phyloP scores from a whole-genome alignment of 2,113 vertebrate genomes.

The Gallinago media region DNA sequence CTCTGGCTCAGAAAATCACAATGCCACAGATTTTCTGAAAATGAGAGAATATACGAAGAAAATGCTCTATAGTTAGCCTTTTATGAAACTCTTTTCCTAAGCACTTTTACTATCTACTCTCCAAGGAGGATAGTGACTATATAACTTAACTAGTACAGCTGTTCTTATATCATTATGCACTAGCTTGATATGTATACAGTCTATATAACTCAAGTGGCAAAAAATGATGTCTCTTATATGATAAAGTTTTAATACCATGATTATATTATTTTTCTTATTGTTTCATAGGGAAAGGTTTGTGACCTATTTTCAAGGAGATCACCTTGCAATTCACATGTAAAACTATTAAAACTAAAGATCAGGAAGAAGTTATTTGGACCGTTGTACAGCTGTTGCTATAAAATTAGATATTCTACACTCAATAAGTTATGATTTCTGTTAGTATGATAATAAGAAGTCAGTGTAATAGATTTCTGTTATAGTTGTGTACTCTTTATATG shows the following conservation, averaged over 20 bases:
- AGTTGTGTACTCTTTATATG: neutral
- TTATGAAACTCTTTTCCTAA: conserved; percentile 17
- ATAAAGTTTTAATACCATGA: neutral
- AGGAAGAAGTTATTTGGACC: neutral
- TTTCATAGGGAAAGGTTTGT: neutral
- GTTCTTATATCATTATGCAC: neutral
- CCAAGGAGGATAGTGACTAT: neutral
- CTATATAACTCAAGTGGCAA: neutral
- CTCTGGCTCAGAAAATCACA: conserved; percentile 42
- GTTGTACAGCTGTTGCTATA: conserved; percentile 14
- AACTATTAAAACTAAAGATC: neutral
- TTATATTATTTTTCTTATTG: neutral
- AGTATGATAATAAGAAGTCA: neutral
- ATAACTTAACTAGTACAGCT: neutral
- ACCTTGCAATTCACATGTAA: neutral
- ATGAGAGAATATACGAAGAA: neutral
- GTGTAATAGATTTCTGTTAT: neutral
- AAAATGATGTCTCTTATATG: neutral
- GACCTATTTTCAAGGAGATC: conserved; percentile 7
- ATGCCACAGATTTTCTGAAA: conserved; percentile 26
- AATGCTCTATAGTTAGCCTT: neutral
- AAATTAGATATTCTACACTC: conserved; percentile 8
- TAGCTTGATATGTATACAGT: neutral
- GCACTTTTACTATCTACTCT: neutral
- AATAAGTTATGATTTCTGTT: conserved; percentile 7